Conservation (phyloP, 2,113 vertebrate species). For the Chaetodon auriga region DNA sequence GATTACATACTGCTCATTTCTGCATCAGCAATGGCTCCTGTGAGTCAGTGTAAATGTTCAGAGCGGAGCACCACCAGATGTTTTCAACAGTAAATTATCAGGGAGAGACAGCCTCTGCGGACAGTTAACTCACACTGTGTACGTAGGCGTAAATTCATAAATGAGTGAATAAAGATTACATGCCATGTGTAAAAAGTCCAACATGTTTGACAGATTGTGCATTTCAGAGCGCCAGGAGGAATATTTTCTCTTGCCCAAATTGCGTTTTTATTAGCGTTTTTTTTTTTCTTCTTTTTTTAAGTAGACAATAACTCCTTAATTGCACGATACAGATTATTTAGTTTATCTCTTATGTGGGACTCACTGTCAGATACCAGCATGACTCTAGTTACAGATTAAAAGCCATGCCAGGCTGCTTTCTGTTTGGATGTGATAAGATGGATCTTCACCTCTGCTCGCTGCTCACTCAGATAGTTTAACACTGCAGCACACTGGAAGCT, state of each 20-base stretch:
- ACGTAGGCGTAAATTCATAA: slow-evolving; percentile 49
- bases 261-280: background rate
- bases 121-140: slow-evolving; percentile 52
- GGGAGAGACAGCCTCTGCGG: slow-evolving; percentile 57
- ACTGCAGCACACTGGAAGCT: slow-evolving; percentile 27
- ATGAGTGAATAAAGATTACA: slow-evolving; percentile 45
- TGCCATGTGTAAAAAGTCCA: slow-evolving; percentile 14
- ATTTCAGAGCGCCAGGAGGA: slow-evolving; percentile 29
- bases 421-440: slow-evolving; percentile 56
- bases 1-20: slow-evolving; percentile 76
- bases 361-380: slow-evolving; percentile 22
- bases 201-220: slow-evolving; percentile 40
- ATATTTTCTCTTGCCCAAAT: slow-evolving; percentile 5
- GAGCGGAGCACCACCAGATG: slow-evolving; percentile 72
- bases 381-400: slow-evolving; percentile 52
- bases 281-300: background rate
- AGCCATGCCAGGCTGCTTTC: slow-evolving; percentile 40
- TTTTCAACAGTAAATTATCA: slow-evolving; percentile 75
- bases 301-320: slow-evolving; percentile 26
- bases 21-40: slow-evolving; percentile 75
- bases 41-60: slow-evolving; percentile 76
- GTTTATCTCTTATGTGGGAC: slow-evolving; percentile 33
- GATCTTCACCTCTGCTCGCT: slow-evolving; percentile 48
- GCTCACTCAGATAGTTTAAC: slow-evolving; percentile 33
- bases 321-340: slow-evolving; percentile 34